Percentiles rank a stretch among this genome's conserved stretches.
phyloP scores from a whole-genome alignment of 2,888 invertebrate genomes.

The Chrysodeixis includens region DNA sequence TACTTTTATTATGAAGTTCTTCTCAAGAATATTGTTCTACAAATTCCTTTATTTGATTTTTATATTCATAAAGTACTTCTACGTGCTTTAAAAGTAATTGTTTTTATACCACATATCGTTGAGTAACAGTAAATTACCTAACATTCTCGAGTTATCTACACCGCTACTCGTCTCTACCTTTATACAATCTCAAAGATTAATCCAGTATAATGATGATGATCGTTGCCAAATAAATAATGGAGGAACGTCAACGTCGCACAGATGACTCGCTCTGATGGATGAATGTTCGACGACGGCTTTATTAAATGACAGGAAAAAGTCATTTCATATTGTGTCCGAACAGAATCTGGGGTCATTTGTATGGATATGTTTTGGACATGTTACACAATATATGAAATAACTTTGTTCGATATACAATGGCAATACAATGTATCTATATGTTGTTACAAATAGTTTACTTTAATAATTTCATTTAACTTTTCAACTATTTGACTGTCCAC shows the following conservation, averaged over 20 bases:
- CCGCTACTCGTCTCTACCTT: slow-evolving; percentile 47
- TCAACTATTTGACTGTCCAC: too few species aligned
- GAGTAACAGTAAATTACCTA: neutral
- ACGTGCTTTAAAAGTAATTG: neutral
- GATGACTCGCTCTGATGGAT: slow-evolving; percentile 82
- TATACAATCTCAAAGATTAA: slow-evolving; percentile 55
- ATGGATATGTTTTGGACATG: slow-evolving; percentile 7
- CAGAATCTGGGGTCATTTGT: slow-evolving; percentile 9
- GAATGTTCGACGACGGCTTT: slow-evolving; percentile 62
- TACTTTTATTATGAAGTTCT: too few species aligned
- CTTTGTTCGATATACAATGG: too few species aligned
- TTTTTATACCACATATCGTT: neutral
- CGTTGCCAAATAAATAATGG: slow-evolving; percentile 84
- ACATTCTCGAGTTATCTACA: neutral
- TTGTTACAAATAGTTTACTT: too few species aligned
- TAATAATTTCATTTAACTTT: too few species aligned
- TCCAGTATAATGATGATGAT: slow-evolving; percentile 75
- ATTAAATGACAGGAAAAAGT: slow-evolving; percentile 52
- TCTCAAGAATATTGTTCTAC: too few species aligned
- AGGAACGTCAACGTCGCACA: slow-evolving; percentile 56
- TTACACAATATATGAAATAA: neutral
- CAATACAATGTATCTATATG: too few species aligned
- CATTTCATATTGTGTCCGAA: slow-evolving; percentile 43
- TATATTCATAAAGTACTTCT: neutral
- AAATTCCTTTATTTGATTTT: too few species aligned